phyloP scores from a whole-genome alignment of 2,888 invertebrate genomes.

The Conus canariensis region DNA sequence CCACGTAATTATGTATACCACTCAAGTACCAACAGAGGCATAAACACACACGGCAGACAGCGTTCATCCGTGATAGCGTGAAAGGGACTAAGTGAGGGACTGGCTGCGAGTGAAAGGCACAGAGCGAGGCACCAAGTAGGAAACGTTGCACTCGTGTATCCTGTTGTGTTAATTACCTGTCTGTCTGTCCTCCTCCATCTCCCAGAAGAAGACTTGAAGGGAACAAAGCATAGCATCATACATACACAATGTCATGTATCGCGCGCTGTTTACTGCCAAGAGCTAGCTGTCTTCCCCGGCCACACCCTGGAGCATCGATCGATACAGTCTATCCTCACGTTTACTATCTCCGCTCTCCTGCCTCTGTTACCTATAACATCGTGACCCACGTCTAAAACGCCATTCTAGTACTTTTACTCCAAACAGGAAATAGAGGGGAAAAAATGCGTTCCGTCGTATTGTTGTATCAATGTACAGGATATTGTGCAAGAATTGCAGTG shows the following conservation, averaged over 20 bases:
- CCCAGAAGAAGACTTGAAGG: slow-evolving; percentile 51
- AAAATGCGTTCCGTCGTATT: background rate
- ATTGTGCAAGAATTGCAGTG: no score
- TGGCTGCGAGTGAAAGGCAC: no score
- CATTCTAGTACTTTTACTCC: background rate
- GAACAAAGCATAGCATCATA: slow-evolving; percentile 5
- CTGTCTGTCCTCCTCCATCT: slow-evolving; percentile 45
- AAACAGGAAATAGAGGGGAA: background rate
- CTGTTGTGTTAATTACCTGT: slow-evolving; percentile 47
- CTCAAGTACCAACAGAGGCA: no score
- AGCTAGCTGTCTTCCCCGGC: background rate
- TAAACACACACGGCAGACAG: no score
- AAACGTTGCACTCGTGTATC: no score
- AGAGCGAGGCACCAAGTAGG: no score
- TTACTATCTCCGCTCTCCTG: background rate
- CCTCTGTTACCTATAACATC: background rate
- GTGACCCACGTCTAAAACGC: background rate
- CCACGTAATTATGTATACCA: no score
- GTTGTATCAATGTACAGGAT: no score
- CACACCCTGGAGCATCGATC: background rate
- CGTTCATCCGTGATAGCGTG: no score
- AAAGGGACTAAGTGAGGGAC: no score
- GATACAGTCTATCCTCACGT: background rate
- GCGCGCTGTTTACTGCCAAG: slow-evolving; percentile 5
- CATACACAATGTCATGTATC: background rate